Conservation (phyloP, 2,113 vertebrate genomes). For the Pluvianellus socialis region DNA sequence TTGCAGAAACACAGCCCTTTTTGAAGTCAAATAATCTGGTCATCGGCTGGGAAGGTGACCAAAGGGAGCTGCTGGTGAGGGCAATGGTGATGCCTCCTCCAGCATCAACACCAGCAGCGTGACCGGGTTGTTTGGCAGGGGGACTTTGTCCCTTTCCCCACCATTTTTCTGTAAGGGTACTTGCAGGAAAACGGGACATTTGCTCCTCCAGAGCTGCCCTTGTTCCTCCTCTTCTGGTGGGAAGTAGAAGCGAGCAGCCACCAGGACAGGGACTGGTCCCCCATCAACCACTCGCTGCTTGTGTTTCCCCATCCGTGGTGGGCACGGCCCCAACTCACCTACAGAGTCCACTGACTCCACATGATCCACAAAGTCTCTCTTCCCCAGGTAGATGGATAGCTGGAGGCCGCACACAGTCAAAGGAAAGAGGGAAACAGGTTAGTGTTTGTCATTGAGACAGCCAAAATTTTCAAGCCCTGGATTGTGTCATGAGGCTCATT, state of each 20-base stretch:
- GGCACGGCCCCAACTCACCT: conserved; percentile 74
- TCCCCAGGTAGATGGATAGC: conserved; percentile 88
- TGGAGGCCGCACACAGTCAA: conserved; percentile 2
- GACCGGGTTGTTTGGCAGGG: not conserved
- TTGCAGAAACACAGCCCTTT: not conserved
- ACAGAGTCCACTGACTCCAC: conserved; percentile 81
- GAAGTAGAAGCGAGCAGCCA: not conserved
- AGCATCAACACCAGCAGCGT: not conserved
- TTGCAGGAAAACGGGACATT: not conserved
- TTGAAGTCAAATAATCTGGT: not conserved
- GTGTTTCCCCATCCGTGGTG: fast-evolving
- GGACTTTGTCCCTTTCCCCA: not conserved
- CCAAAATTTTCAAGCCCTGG: too few relatives aligned
- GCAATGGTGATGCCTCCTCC: fast-evolving
- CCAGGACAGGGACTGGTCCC: not conserved
- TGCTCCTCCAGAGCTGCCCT: not conserved
- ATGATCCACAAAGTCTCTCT: conserved; percentile 88
- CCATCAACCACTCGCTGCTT: fast-evolving
- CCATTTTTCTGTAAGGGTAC: not conserved
- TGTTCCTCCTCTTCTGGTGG: not conserved
- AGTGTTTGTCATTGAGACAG: not conserved
- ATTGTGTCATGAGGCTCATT: fast-evolving
- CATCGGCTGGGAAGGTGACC: not conserved
- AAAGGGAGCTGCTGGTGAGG: not conserved
- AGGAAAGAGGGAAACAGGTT: not conserved